Evolutionary conservation across 1,140 invertebrate genomes (phyloP).

Genomic region (Drosophila erecta): DNA sequence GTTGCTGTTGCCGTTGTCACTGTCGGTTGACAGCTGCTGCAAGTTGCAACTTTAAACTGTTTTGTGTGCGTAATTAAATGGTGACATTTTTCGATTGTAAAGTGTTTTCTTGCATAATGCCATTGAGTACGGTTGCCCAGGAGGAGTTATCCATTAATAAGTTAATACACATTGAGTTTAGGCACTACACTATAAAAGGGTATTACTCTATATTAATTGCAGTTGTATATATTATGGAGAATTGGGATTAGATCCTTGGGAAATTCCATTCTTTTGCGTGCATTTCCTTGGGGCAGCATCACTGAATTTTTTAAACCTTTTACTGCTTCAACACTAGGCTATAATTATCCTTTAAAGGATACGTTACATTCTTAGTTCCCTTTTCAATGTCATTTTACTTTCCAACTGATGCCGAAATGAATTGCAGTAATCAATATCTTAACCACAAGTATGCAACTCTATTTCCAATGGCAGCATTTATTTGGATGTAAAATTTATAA

Average conservation of each 20-base stretch:
- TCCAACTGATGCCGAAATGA: neutral
- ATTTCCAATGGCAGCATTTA: constrained; percentile 41
- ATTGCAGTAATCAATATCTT: constrained; percentile 39
- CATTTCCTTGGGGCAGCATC: too few relatives aligned
- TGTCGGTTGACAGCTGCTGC: constrained; percentile 69
- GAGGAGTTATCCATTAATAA: constrained; percentile 22
- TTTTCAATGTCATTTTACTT: neutral
- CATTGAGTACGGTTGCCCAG: neutral
- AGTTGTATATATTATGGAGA: too few relatives aligned
- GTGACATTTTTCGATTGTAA: constrained; percentile 80
- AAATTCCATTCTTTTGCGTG: too few relatives aligned
- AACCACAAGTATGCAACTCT: constrained; percentile 49
- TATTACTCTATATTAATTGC: neutral
- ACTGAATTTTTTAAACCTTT: too few relatives aligned
- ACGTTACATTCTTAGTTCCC: neutral
- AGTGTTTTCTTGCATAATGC: constrained; percentile 50
- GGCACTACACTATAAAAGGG: neutral
- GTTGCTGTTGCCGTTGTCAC: constrained; percentile 46
- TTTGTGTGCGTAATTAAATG: constrained; percentile 82
- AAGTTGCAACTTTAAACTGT: constrained; percentile 71
- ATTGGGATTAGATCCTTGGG: too few relatives aligned
- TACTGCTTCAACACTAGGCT: too few relatives aligned
- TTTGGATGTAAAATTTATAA: constrained; percentile 62
- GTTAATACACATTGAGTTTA: neutral
- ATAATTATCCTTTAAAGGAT: neutral